Percentiles rank a stretch among this genome's conserved stretches.
Conservation (phyloP, 92 coral and sea anemone genomes). For the Actinostola sp. region DNA sequence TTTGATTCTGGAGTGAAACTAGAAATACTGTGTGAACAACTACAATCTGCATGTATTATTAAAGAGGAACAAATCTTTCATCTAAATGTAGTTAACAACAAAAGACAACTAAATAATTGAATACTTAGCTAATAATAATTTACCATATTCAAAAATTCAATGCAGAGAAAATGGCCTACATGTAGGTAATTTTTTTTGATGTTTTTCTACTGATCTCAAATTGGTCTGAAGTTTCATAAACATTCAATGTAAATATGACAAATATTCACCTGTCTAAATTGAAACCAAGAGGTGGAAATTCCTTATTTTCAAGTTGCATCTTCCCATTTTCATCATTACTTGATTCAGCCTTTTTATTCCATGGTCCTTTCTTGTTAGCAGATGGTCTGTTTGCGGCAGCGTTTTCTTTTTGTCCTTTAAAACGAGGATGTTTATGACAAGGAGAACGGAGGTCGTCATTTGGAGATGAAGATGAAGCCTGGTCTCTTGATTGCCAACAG, state of each 20-base stretch:
- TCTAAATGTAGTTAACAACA: too few species aligned
- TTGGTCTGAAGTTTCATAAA: too few species aligned
- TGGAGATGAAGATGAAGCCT: constrained; percentile 14
- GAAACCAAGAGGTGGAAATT: constrained; percentile 83
- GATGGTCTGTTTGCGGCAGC: constrained; percentile 45
- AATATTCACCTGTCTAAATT: constrained; percentile 44
- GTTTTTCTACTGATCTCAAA: too few species aligned
- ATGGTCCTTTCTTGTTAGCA: constrained; percentile 27
- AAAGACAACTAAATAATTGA: too few species aligned
- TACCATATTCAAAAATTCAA: too few species aligned
- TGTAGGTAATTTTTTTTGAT: too few species aligned
- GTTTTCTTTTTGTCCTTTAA: constrained; percentile 42
- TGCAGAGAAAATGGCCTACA: too few species aligned
- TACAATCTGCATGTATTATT: too few species aligned
- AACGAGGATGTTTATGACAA: constrained; percentile 49
- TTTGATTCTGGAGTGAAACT: constrained; percentile 86
- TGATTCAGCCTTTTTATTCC: constrained; percentile 5
- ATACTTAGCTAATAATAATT: too few species aligned
- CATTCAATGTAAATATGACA: too few species aligned
- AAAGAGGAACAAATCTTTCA: too few species aligned
- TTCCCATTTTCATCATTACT: constrained; percentile 16
- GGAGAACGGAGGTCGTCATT: constrained; percentile 56
- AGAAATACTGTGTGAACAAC: too few species aligned
- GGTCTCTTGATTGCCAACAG: constrained; percentile 1
- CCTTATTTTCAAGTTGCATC: constrained; percentile 18